A percentile compares a stretch with the other conserved stretches of the same genome.
phyloP scores from a whole-genome alignment of 2,888 invertebrate genomes.

The Melinopterus prodromus region DNA sequence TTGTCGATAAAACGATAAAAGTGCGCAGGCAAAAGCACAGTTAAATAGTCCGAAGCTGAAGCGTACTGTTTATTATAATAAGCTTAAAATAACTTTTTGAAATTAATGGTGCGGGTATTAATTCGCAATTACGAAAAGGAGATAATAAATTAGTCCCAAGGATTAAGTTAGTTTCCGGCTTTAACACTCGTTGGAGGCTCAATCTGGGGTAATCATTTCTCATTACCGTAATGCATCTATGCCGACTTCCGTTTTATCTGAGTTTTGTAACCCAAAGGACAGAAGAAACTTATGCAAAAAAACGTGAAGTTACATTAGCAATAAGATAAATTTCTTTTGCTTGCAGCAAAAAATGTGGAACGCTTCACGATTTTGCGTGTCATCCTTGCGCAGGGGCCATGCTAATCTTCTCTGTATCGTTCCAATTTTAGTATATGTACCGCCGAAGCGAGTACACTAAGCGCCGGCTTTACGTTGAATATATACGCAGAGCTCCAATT shows the following conservation, averaged over 20 bases:
- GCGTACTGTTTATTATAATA: neutral
- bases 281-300: no score
- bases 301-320: no score
- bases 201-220: neutral
- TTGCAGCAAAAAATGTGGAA: slow-evolving; percentile 70
- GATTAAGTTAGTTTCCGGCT: neutral
- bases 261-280: no score
- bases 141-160: neutral
- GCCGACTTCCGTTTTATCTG: no score
- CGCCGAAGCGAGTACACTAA: slow-evolving; percentile 75
- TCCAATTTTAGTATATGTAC: slow-evolving; percentile 89
- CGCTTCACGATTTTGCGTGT: slow-evolving; percentile 94
- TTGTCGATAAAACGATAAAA: slow-evolving; percentile 4
- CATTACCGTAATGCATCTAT: neutral
- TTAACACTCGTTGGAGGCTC: neutral
- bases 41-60: neutral
- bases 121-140: neutral
- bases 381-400: slow-evolving; percentile 93
- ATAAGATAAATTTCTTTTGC: no score
- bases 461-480: neutral
- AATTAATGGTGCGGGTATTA: neutral
- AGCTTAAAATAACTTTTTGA: neutral
- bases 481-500: neutral
- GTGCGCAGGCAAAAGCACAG: neutral
- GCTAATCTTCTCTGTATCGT: slow-evolving; percentile 94